Evolutionary conservation across 2,113 vertebrate genomes (phyloP).

Genomic region (Trachemys scripta): DNA sequence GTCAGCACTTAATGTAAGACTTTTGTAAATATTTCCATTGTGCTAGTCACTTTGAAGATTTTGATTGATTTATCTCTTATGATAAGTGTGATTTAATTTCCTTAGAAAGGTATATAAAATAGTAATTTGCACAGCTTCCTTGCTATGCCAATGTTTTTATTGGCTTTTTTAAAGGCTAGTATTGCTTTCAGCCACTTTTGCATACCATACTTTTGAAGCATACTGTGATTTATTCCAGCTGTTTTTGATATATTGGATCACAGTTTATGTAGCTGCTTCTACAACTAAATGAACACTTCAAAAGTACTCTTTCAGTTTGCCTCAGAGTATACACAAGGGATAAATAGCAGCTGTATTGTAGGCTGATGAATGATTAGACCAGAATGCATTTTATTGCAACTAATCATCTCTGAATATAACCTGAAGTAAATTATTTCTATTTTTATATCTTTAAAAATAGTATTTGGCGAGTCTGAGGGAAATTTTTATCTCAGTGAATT

Average conservation of each 20-base stretch:
- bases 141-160: background rate
- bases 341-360: background rate
- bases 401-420: background rate
- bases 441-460: background rate
- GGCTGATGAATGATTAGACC: background rate
- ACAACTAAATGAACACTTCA: background rate
- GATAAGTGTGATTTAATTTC: background rate
- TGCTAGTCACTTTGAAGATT: background rate
- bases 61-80: background rate
- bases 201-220: background rate
- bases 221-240: background rate
- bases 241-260: background rate
- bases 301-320: background rate
- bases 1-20: background rate
- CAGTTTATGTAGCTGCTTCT: rapidly evolving
- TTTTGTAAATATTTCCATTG: background rate
- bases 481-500: background rate
- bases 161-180: background rate
- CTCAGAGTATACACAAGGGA: rapidly evolving
- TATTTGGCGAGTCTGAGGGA: background rate
- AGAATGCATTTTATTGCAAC: background rate
- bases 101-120: background rate
- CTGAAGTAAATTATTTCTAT: background rate
- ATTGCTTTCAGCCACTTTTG: background rate
- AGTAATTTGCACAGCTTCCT: background rate